A percentile compares a stretch with the other conserved stretches of the same genome.
Conservation (phyloP, 1,140 invertebrate genomes). For the Centruroides vittatus region DNA sequence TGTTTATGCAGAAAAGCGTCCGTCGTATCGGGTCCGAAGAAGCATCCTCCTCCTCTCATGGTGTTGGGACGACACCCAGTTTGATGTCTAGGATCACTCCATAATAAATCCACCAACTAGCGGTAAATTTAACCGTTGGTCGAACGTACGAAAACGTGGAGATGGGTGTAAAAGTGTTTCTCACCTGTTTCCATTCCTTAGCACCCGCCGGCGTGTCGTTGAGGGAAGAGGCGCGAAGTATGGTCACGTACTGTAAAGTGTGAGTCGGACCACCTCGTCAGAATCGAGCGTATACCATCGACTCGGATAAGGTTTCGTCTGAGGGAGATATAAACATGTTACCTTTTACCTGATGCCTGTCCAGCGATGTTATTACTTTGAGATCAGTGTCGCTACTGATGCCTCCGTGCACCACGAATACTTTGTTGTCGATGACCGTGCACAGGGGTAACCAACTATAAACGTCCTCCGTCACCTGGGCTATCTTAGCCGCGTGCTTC, state of each 20-base stretch:
- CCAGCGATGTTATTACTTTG: conserved; percentile 50
- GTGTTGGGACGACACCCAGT: conserved; percentile 57
- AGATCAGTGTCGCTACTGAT: conserved; percentile 69
- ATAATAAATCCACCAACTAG: conserved; percentile 73
- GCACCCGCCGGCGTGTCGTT: too few species aligned
- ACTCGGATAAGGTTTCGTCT: too few species aligned
- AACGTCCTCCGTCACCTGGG: conserved; percentile 66
- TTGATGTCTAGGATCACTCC: conserved; percentile 69
- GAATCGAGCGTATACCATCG: too few species aligned
- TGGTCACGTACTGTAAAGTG: too few species aligned
- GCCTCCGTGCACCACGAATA: conserved; percentile 78
- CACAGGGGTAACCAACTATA: conserved; percentile 80
- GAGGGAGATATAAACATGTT: too few species aligned
- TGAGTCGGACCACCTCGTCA: too few species aligned
- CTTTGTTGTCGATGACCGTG: conserved; percentile 69
- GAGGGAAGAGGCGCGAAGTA: too few species aligned
- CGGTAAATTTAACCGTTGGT: too few species aligned
- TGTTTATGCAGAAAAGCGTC: conserved; percentile 56
- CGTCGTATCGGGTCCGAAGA: conserved; percentile 80
- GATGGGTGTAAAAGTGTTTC: too few species aligned
- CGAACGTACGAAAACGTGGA: too few species aligned
- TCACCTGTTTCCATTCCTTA: conserved; percentile 58
- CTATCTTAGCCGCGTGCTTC: conserved; percentile 55
- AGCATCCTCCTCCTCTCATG: conserved; percentile 76
- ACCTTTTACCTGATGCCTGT: conserved; percentile 54